A percentile compares a stretch with the other conserved stretches of the same genome.
phyloP scores from a whole-genome alignment of 2,888 invertebrate species.

The Nasonia oneida region DNA sequence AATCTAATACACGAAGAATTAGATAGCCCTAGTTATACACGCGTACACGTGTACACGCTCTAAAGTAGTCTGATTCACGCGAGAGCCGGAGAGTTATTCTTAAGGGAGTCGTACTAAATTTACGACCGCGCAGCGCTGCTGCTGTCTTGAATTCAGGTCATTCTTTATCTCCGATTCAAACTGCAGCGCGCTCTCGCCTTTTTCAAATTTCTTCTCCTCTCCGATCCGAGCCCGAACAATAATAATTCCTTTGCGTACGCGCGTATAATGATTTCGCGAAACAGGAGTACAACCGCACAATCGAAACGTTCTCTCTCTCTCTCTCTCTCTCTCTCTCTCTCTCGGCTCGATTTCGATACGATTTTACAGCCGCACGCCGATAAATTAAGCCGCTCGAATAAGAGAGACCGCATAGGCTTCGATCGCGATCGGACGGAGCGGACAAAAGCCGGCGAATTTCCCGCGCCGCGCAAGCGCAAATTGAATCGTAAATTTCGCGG shows the following conservation, averaged over 20 bases:
- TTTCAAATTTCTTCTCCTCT: neutral
- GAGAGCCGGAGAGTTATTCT: conserved; percentile 25
- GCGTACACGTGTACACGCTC: neutral
- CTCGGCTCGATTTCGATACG: neutral
- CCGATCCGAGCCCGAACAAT: neutral
- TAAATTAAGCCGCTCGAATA: neutral
- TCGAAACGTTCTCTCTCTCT: neutral
- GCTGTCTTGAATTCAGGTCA: conserved; percentile 27
- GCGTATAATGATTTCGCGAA: neutral
- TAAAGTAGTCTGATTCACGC: conserved; percentile 42
- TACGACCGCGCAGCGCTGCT: neutral
- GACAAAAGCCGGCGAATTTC: conserved; percentile 41
- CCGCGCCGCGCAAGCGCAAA: conserved; percentile 31
- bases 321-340: too few relatives aligned
- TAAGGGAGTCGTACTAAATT: conserved; percentile 36
- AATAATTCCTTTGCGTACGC: too few relatives aligned
- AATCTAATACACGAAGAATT: conserved; percentile 20
- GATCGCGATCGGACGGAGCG: neutral
- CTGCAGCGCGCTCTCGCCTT: neutral
- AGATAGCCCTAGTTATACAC: conserved; percentile 1
- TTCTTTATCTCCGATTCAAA: conserved; percentile 29
- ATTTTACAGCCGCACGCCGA: neutral
- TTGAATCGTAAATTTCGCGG: conserved; percentile 59
- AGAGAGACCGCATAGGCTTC: neutral
- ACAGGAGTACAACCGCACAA: neutral